Conservation (phyloP, 2,888 invertebrate species). For the Acleris cristana region DNA sequence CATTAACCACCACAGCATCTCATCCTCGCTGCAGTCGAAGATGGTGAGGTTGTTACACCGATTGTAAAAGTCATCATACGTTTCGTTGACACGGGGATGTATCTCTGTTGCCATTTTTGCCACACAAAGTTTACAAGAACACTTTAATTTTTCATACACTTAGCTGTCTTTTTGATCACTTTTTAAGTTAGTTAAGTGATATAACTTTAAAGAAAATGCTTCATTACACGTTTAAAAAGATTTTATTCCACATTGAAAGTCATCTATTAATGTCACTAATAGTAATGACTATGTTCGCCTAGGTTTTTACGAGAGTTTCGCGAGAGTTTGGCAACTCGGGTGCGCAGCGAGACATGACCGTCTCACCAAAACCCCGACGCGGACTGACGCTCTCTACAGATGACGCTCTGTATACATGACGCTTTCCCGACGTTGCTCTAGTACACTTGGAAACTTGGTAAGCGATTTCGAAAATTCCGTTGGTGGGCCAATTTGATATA, state of each 20-base stretch:
- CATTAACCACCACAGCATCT: slow-evolving; percentile 83
- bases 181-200: neutral
- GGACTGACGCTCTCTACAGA: slow-evolving; percentile 3
- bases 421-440: too few relatives aligned
- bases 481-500: too few relatives aligned
- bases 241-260: too few relatives aligned
- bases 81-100: slow-evolving; percentile 68
- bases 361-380: neutral
- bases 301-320: too few relatives aligned
- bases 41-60: slow-evolving; percentile 76
- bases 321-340: slow-evolving; percentile 1
- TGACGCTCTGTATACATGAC: too few relatives aligned
- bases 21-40: slow-evolving; percentile 85
- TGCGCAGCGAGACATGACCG: neutral
- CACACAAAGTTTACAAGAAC: neutral
- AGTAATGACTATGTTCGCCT: neutral
- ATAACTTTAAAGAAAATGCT: too few relatives aligned
- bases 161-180: neutral
- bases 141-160: neutral
- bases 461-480: too few relatives aligned
- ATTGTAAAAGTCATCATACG: slow-evolving; percentile 69
- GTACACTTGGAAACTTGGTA: too few relatives aligned
- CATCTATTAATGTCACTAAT: neutral
- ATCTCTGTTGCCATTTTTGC: slow-evolving; percentile 56
- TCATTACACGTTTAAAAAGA: too few relatives aligned